Evolutionary conservation across 2,113 vertebrate genomes (phyloP).

Genomic region (Zosterops pallidus): DNA sequence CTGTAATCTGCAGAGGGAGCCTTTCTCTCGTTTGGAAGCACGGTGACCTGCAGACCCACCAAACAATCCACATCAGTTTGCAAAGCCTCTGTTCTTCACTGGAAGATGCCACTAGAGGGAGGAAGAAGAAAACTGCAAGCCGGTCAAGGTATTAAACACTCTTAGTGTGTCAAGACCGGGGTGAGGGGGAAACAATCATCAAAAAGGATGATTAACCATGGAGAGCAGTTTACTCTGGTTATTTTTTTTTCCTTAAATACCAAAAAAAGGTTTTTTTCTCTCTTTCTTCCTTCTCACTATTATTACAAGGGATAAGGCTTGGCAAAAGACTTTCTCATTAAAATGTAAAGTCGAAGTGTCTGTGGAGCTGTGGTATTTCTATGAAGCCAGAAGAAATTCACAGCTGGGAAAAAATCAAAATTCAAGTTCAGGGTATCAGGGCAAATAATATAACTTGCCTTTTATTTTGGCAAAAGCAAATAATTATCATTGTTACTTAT

Average conservation of each 20-base stretch:
- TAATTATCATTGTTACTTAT: background rate
- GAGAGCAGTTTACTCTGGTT: background rate
- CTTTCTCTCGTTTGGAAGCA: background rate
- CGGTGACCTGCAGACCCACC: background rate
- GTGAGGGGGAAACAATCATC: background rate
- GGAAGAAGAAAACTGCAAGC: background rate
- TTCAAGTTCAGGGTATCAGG: background rate
- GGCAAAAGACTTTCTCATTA: background rate
- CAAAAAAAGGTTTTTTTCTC: fast-evolving
- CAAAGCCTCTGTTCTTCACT: background rate
- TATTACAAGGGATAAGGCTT: background rate
- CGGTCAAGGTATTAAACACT: background rate
- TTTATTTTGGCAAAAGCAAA: background rate
- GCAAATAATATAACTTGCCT: background rate
- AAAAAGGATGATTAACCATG: background rate
- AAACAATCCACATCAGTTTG: background rate
- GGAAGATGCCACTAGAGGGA: background rate
- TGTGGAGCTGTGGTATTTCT: background rate
- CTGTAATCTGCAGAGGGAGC: background rate
- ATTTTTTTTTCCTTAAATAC: background rate
- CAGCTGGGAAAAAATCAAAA: background rate
- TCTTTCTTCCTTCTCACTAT: background rate
- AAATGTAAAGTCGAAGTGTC: background rate
- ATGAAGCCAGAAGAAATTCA: background rate
- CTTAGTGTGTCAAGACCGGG: background rate